Evolutionary conservation across 2,113 vertebrate genomes (phyloP), one percentile per base, ranked within the genome.

Genomic region (Myrmecobius fasciatus): DNA sequence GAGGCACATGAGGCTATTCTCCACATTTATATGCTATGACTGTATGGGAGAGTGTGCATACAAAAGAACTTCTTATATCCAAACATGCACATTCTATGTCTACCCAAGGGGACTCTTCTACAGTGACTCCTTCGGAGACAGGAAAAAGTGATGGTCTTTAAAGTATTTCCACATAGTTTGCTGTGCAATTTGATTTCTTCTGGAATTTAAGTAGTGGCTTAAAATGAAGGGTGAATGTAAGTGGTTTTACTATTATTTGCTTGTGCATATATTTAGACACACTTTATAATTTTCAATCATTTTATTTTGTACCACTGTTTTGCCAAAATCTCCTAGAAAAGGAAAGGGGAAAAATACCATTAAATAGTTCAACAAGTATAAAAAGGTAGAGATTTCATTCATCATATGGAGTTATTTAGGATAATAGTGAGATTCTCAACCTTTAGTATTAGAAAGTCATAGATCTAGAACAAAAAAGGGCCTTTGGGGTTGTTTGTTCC

Each of bases 401-500:
- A 43, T 48, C 54, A 89, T 56, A 25, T 46, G 43, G 1, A 26
- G 91, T 93, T 51, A 90, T 24, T 48, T 22, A 43, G 17, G 90
- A n/a, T 56, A 54, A 52, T 48, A 48, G 14, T 91, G 75, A 95
- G 48, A 95, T 93, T 93, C 89, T 95, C 92, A 95, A 93, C 94
- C 90, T 56, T 56, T 56, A 56, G 54, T 10, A 2, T 56, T 28
- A 56, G 28, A 28, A 56, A 8, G 9, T 56, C 26, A 28, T 56
- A 56, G 54, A 28, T 56, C 25, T 28, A 26, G 8, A 28, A 56
- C 10, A 10, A 56, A 26, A 28, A 56, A 8, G 54, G 8, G 28
- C n/a, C 26, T 56, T 56, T 56, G 54, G 54, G 54, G 1, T 28
- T 24, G 28, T 56, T 56, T 56, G 25, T 28, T 56, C 26, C 54